Evolutionary conservation across 2,888 invertebrate genomes (phyloP), one percentile per base, ranked within the genome.

Genomic region (Conops quadrifasciatus): DNA sequence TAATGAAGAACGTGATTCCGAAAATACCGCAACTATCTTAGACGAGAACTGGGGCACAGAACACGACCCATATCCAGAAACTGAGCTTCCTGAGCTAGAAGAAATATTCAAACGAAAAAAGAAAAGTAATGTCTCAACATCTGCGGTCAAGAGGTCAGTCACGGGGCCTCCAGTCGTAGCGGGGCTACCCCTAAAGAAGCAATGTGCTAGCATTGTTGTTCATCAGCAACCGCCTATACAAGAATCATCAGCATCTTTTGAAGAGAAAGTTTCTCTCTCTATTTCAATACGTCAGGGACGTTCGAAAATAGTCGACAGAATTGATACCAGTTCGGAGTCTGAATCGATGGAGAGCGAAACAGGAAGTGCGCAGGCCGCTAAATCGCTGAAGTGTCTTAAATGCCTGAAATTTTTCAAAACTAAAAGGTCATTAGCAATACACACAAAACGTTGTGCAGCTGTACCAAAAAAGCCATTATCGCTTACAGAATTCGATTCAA

Each of bases 31-130:
- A n/a, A n/a, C 51, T 16, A 53, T 62, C 56, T 15, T 24, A 7
- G 43, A 30, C 16, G 26, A 24, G 28, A 16, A 72, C 5, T 21
- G 16, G 5, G 49, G 51, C 13, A 16, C n/a, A 16, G 43, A 51
- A 30, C n/a, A 19, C 24, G 71, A 73, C 58, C 73, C 68, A 2
- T 73, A 73, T 49, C 73, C 73, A n/a, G 73, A 73, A 60, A 68
- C 65, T 4, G 73, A 73, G 60, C 62, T 68, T 28, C 68, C 73
- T 3, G 71, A 73, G 67, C 63, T 73, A 36, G 68, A 73, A 59
- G 73, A 73, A 43, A 73, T 73, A 28, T 73, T 73, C 60, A 70
- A 65, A 53, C 70, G 71, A n/a, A 73, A 73, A 19, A 73, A 73
- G 53, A 73, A 67, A 59, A 51, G 45, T 21, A 36, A 21, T 13